Percentiles rank a stretch among this genome's conserved stretches.
These are phyloP conservation scores for Endotricha flammealis DNA, from an alignment of 2,888 invertebrate genomes.

Conservation along the genomic window DNA sequence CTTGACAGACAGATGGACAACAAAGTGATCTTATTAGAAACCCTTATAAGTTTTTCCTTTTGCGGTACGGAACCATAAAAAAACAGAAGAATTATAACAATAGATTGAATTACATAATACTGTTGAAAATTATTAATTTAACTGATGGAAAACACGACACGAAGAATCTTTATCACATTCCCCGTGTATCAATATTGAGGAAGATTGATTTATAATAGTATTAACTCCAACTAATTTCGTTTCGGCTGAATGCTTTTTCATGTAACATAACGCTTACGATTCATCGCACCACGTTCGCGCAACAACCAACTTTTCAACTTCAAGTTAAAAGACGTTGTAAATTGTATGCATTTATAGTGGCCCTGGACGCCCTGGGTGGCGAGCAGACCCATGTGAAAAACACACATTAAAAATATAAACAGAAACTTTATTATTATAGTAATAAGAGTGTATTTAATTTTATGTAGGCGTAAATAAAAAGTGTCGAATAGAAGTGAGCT, in stretches of 20 bases:
- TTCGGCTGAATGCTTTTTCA: conserved; percentile 16
- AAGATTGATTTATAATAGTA: conserved; percentile 7
- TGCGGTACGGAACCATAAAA: too few relatives aligned
- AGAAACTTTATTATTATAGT: conserved; percentile 10
- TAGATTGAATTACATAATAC: too few relatives aligned
- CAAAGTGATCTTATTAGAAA: too few relatives aligned
- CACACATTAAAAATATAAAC: conserved; percentile 10
- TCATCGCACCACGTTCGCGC: conserved; percentile 46
- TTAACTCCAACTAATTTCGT: conserved; percentile 7
- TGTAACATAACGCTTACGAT: conserved; percentile 30
- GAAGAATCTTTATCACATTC: too few relatives aligned
- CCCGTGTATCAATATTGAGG: too few relatives aligned
- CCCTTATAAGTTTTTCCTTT: too few relatives aligned
- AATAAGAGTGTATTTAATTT: background rate
- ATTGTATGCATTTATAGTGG: conserved; percentile 67
- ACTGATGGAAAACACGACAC: too few relatives aligned
- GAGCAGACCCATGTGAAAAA: conserved; percentile 18
- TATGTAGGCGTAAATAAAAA: conserved; percentile 10
- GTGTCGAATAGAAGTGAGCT: conserved; percentile 42
- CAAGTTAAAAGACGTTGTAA: conserved; percentile 64
- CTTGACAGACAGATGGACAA: too few relatives aligned
- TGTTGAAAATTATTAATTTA: too few relatives aligned
- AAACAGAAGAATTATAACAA: too few relatives aligned
- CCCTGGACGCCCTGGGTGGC: conserved; percentile 64
- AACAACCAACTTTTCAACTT: conserved; percentile 67